Conservation (phyloP, 1,140 invertebrate genomes). For the Sweltsa coloradensis region DNA sequence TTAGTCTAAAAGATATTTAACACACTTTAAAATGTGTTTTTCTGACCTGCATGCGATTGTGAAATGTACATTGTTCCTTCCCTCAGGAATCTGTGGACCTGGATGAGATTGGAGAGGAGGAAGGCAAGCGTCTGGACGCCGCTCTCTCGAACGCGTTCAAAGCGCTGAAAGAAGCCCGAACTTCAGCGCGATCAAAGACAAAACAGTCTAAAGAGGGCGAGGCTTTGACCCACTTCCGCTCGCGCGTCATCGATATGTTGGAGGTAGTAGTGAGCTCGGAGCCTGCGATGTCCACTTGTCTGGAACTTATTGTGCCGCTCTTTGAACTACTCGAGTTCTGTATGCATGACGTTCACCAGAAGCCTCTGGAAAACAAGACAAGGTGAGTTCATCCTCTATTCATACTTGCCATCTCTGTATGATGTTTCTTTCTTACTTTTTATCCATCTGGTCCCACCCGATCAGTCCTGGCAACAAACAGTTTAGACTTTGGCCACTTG, state of each 20-base stretch:
- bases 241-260: slow-evolving; percentile 53
- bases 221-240: slow-evolving; percentile 51
- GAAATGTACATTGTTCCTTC: too few species aligned
- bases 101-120: slow-evolving; percentile 60
- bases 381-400: slow-evolving; percentile 19
- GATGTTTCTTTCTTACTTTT: too few species aligned
- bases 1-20: too few species aligned
- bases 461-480: not conserved
- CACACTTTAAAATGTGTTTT: too few species aligned
- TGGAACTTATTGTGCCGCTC: slow-evolving; percentile 52
- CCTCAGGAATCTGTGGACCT: slow-evolving; percentile 52
- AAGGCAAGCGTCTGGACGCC: slow-evolving; percentile 55
- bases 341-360: slow-evolving; percentile 51
- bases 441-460: too few species aligned
- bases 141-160: slow-evolving; percentile 57
- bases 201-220: slow-evolving; percentile 52
- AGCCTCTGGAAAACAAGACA: slow-evolving; percentile 47
- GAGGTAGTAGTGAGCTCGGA: slow-evolving; percentile 39
- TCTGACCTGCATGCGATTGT: too few species aligned
- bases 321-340: slow-evolving; percentile 50
- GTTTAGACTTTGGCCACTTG: not conserved
- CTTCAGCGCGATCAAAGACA: slow-evolving; percentile 35
- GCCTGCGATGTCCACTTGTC: slow-evolving; percentile 45
- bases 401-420: too few species aligned
- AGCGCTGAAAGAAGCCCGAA: slow-evolving; percentile 37